phyloP scores from a whole-genome alignment of 2,888 invertebrate species.

The Catonia carolina region DNA sequence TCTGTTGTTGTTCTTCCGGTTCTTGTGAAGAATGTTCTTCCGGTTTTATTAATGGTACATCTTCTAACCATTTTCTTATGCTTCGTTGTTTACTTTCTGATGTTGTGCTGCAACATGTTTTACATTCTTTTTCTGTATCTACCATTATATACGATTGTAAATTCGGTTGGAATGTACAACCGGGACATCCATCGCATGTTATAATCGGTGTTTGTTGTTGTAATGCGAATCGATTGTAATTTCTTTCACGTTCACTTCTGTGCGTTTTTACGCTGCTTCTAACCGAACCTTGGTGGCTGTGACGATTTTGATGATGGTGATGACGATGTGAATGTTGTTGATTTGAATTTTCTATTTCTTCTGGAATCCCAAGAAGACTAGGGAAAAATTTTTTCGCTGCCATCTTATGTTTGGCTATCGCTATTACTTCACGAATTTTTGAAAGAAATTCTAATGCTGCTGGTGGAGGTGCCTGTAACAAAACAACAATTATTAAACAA shows the following conservation, averaged over 20 bases:
- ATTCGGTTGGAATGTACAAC: slow-evolving; percentile 18
- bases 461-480: slow-evolving; percentile 76
- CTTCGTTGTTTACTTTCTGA: slow-evolving; percentile 66
- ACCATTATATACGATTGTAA: not conserved
- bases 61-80: slow-evolving; percentile 69
- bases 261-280: slow-evolving; percentile 20
- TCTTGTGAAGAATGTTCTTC: not conserved
- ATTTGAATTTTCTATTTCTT: slow-evolving; percentile 52
- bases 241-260: slow-evolving; percentile 4
- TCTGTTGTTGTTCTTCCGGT: not conserved
- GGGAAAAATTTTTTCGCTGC: slow-evolving; percentile 72
- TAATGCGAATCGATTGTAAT: not conserved
- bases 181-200: slow-evolving; percentile 28
- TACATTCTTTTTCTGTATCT: slow-evolving; percentile 21
- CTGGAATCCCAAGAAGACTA: slow-evolving; percentile 70
- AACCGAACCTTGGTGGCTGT: slow-evolving; percentile 7
- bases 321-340: not conserved
- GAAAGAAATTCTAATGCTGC: slow-evolving; percentile 83
- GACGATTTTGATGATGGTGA: not conserved
- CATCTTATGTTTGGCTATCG: slow-evolving; percentile 85
- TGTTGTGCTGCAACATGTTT: slow-evolving; percentile 40
- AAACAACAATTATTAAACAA: too few species aligned
- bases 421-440: slow-evolving; percentile 84
- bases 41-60: slow-evolving; percentile 48
- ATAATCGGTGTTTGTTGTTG: not conserved